These are phyloP conservation scores for Odontomyia ornata DNA, from an alignment of 2,888 invertebrate genomes.

Conservation along the genomic window DNA sequence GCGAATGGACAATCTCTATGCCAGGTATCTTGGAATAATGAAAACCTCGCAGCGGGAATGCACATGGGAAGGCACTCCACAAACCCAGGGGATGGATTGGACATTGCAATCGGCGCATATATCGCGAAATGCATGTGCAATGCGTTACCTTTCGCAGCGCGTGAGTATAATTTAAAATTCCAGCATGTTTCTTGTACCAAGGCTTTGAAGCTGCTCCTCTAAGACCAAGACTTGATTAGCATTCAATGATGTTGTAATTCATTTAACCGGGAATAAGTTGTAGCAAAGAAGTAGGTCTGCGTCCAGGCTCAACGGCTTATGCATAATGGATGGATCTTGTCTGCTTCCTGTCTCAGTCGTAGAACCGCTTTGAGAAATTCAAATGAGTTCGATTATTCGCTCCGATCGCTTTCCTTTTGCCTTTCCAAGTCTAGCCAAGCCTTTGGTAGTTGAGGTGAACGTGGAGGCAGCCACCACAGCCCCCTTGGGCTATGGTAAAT, in stretches of 20 bases:
- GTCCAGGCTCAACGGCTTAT: constrained; percentile 47
- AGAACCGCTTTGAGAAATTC: constrained; percentile 44
- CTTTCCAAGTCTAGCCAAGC: constrained; percentile 7
- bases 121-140: constrained; percentile 5
- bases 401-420: constrained; percentile 5
- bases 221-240: constrained; percentile 49
- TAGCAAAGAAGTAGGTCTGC: constrained; percentile 47
- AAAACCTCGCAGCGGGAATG: neutral
- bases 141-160: constrained; percentile 13
- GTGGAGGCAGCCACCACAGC: neutral
- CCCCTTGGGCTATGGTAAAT: constrained; percentile 24
- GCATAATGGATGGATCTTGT: constrained; percentile 51
- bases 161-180: constrained; percentile 48
- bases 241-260: constrained; percentile 51
- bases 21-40: neutral
- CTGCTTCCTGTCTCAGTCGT: constrained; percentile 49
- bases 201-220: neutral
- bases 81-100: neutral
- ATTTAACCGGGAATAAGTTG: constrained; percentile 50
- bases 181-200: constrained; percentile 44
- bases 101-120: constrained; percentile 7
- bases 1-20: neutral
- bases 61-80: neutral
- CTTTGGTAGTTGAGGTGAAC: constrained; percentile 12
- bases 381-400: constrained; percentile 48